phyloP scores from a whole-genome alignment of 2,113 vertebrate genomes.

The Gnathonemus echidnorhynchus region DNA sequence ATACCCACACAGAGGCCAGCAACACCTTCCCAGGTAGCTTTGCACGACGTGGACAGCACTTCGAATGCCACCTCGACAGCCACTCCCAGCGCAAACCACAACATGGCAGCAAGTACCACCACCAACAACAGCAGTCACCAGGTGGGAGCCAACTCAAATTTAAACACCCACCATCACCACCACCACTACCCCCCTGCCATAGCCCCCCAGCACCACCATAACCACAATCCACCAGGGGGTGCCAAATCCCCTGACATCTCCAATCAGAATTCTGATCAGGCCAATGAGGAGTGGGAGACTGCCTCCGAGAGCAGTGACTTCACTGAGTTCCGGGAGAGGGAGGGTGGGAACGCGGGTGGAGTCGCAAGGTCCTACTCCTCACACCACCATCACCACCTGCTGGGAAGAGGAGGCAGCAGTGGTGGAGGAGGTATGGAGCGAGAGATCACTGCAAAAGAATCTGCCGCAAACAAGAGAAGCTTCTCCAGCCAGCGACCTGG shows the following conservation, averaged over 20 bases:
- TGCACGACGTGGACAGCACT: slow-evolving; percentile 51
- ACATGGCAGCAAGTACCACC: slow-evolving; percentile 40
- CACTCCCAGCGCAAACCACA: slow-evolving; percentile 51
- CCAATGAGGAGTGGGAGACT: slow-evolving; percentile 90
- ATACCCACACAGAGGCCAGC: slow-evolving; percentile 39
- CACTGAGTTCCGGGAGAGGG: slow-evolving; percentile 74
- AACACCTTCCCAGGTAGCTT: slow-evolving; percentile 48
- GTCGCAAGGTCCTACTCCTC: slow-evolving; percentile 45
- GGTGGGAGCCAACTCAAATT: slow-evolving; percentile 46
- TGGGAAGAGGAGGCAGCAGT: slow-evolving; percentile 45
- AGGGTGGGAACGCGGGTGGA: slow-evolving; percentile 45
- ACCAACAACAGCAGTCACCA: slow-evolving; percentile 38
- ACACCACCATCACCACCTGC: slow-evolving; percentile 48
- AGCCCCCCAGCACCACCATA: slow-evolving; percentile 54
- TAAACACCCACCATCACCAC: slow-evolving; percentile 53
- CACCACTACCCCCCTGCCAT: slow-evolving; percentile 51
- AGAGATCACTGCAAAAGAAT: slow-evolving; percentile 57
- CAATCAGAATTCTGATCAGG: slow-evolving; percentile 90
- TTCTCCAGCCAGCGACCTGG: slow-evolving; percentile 86
- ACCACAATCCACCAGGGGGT: slow-evolving; percentile 60
- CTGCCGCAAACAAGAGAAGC: slow-evolving; percentile 74
- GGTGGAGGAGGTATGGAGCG: slow-evolving; percentile 57
- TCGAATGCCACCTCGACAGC: slow-evolving; percentile 31
- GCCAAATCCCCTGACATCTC: slow-evolving; percentile 84
- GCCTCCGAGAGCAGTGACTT: slow-evolving; percentile 91